These are phyloP conservation scores for Brachyhypopomus gauderio DNA, from an alignment of 2,113 vertebrate species.

Conservation along the genomic window DNA sequence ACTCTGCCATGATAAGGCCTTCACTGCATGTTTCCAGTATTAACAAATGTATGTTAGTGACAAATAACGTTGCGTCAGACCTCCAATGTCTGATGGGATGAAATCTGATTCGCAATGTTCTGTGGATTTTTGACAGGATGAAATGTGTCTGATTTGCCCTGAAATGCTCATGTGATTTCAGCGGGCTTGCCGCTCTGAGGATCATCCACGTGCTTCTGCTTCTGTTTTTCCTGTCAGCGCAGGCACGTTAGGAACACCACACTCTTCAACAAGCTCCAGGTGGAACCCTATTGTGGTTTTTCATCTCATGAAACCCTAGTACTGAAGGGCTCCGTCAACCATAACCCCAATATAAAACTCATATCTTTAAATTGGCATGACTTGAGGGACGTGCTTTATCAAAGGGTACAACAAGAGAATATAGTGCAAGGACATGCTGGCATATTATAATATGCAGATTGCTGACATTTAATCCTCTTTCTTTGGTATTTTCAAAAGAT, in stretches of 20 bases:
- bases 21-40: conserved; percentile 10
- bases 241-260: neutral
- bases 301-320: neutral
- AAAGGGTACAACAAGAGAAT: neutral
- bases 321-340: neutral
- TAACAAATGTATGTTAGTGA: neutral
- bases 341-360: neutral
- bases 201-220: conserved; percentile 3
- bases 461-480: neutral
- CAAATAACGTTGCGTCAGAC: conserved; percentile 9
- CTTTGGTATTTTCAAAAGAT: neutral
- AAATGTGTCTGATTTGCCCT: conserved; percentile 10
- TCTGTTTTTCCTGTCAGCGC: neutral
- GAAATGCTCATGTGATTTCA: conserved; percentile 33
- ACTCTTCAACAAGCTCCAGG: neutral
- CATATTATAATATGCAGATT: neutral
- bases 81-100: neutral
- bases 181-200: neutral
- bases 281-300: neutral
- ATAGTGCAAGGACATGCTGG: neutral
- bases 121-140: conserved; percentile 23
- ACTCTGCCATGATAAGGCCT: conserved; percentile 4
- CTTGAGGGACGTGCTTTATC: neutral
- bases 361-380: neutral
- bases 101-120: conserved; percentile 21